Conservation (phyloP, 1,140 invertebrate genomes). For the Potamilus streckersoni region DNA sequence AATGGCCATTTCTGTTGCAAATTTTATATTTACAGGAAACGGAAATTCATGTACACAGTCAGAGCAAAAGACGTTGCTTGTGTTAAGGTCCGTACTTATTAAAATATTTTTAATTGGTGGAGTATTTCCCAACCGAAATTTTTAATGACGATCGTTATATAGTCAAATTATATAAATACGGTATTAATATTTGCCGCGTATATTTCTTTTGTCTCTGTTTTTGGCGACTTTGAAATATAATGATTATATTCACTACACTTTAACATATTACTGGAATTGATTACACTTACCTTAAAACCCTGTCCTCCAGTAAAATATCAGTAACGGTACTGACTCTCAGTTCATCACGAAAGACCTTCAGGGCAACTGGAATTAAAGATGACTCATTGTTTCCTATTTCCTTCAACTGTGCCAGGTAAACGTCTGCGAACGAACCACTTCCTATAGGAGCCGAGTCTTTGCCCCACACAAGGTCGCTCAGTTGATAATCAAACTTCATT, state of each 20-base stretch:
- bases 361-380: slow-evolving; percentile 33
- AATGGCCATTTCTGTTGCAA: too few species aligned
- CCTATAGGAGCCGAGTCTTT: slow-evolving; percentile 36
- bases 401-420: slow-evolving; percentile 39
- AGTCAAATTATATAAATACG: too few species aligned
- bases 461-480: slow-evolving; percentile 40
- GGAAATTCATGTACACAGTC: too few species aligned
- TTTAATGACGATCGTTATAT: too few species aligned
- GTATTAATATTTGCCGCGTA: background rate
- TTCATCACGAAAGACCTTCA: slow-evolving; percentile 52
- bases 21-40: too few species aligned
- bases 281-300: slow-evolving; percentile 43
- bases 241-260: background rate
- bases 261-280: too few species aligned
- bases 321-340: slow-evolving; percentile 43
- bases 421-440: slow-evolving; percentile 53
- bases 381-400: background rate
- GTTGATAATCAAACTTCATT: slow-evolving; percentile 49
- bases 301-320: slow-evolving; percentile 55
- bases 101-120: too few species aligned
- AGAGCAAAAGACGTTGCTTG: too few species aligned
- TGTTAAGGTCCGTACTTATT: too few species aligned
- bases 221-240: background rate
- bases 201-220: background rate
- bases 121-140: too few species aligned